phyloP scores from a whole-genome alignment of 2,797 vertebrate genomes.

The Chiropotes sagulatus region DNA sequence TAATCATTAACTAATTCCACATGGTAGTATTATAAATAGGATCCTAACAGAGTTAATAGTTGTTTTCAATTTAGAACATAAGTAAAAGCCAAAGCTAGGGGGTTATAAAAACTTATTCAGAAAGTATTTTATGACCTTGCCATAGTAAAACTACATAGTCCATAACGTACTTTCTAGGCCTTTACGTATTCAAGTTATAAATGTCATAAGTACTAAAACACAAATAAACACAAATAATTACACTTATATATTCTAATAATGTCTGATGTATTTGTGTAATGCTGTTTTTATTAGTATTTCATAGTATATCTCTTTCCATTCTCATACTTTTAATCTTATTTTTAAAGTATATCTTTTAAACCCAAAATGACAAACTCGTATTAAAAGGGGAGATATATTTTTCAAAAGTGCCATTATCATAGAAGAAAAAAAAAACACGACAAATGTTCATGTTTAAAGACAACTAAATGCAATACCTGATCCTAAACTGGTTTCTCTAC shows the following conservation, averaged over 20 bases:
- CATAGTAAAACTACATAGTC: background rate
- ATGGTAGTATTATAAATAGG: background rate
- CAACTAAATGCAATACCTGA: background rate
- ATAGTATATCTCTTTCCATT: background rate
- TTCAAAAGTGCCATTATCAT: background rate
- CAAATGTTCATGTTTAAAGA: background rate
- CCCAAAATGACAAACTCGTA: background rate
- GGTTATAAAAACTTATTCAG: background rate
- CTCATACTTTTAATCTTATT: background rate
- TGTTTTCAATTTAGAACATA: background rate
- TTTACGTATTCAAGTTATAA: background rate
- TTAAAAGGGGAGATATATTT: background rate
- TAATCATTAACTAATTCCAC: background rate
- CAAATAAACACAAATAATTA: background rate
- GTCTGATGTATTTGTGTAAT: background rate
- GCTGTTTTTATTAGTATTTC: background rate
- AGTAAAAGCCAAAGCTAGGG: background rate
- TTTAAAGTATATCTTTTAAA: background rate
- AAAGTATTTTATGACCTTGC: conserved; percentile 6
- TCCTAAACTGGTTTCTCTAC: background rate
- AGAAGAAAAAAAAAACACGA: background rate
- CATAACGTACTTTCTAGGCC: background rate
- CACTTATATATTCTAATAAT: background rate
- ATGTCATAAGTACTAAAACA: background rate
- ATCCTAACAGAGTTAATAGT: background rate